Percentiles rank a stretch among this genome's conserved stretches.
phyloP scores from a whole-genome alignment of 2,797 vertebrate genomes.

The Borostomias antarcticus region DNA sequence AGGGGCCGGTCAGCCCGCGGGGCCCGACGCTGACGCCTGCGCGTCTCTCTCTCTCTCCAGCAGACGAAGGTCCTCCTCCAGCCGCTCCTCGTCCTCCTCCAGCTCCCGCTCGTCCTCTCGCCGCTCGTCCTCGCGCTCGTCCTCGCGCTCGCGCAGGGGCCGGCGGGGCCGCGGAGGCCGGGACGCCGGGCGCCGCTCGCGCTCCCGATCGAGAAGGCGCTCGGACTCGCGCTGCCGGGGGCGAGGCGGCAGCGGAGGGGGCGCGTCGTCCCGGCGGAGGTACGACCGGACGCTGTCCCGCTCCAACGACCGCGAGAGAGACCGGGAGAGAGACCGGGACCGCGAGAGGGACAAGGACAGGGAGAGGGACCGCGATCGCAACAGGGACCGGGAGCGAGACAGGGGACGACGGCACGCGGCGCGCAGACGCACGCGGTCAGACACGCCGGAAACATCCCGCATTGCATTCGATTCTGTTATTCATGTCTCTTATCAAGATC shows the following conservation, averaged over 20 bases:
- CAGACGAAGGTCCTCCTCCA: conserved; percentile 83
- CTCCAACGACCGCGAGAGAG: conserved; percentile 60
- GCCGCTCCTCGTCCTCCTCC: conserved; percentile 79
- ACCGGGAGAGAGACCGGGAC: conserved; percentile 64
- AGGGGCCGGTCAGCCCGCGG: too few relatives aligned
- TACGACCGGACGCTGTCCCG: conserved; percentile 78
- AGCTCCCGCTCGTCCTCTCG: conserved; percentile 74
- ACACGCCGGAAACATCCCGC: not conserved
- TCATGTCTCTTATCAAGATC: too few relatives aligned
- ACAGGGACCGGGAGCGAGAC: conserved; percentile 53
- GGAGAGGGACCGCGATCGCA: conserved; percentile 65
- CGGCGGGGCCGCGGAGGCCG: conserved; percentile 69
- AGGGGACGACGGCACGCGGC: conserved; percentile 73
- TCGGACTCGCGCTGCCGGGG: conserved; percentile 68
- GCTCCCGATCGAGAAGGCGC: conserved; percentile 26
- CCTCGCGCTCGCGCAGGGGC: conserved; percentile 82
- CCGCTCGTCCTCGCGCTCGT: conserved; percentile 81
- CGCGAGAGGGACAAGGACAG: conserved; percentile 57
- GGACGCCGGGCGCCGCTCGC: conserved; percentile 60
- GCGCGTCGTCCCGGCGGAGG: conserved; percentile 71
- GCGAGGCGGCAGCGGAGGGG: conserved; percentile 64
- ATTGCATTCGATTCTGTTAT: too few relatives aligned
- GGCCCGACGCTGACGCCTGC: conserved; percentile 34
- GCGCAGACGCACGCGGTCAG: conserved; percentile 83
- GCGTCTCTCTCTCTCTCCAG: conserved; percentile 66